Percentiles rank a stretch among this genome's conserved stretches.
Conservation (phyloP, 2,888 invertebrate species). For the Pristionchus arcanus region DNA sequence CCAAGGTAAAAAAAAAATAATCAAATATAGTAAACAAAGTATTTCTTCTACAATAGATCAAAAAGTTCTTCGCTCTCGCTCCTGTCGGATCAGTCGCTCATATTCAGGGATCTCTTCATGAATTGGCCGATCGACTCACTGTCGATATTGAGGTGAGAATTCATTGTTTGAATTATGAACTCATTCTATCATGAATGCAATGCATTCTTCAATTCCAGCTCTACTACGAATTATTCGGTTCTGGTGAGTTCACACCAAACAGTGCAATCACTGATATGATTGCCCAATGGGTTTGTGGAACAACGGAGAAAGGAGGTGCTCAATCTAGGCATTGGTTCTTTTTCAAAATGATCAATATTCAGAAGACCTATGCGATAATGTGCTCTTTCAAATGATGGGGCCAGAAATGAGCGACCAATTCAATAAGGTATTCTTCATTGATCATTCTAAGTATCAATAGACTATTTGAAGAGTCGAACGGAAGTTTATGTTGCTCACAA, state of each 20-base stretch:
- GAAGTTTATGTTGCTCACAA: constrained; percentile 80
- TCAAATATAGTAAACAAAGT: not conserved
- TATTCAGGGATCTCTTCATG: constrained; percentile 66
- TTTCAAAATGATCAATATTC: not conserved
- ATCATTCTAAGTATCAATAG: not conserved
- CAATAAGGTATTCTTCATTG: constrained; percentile 67
- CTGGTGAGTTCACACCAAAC: constrained; percentile 78
- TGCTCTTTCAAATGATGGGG: constrained; percentile 88
- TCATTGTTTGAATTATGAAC: not conserved
- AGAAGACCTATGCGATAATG: constrained; percentile 85
- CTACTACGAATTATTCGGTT: constrained; percentile 82
- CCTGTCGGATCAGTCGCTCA: constrained; percentile 73
- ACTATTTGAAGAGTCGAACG: constrained; percentile 76
- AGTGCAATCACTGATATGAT: constrained; percentile 58
- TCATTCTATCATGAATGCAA: too few relatives aligned
- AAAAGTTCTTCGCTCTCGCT: constrained; percentile 70
- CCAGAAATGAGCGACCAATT: constrained; percentile 75
- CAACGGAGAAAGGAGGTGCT: constrained; percentile 47
- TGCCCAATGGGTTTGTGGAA: constrained; percentile 61
- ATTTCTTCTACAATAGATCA: constrained; percentile 60
- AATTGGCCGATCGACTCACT: constrained; percentile 42
- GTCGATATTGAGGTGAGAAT: not conserved
- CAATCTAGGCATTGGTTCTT: too few relatives aligned
- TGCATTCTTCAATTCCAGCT: constrained; percentile 66
- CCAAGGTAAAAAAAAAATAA: constrained; percentile 59